A percentile compares a stretch with the other conserved stretches of the same genome.
Evolutionary conservation across 2,113 vertebrate species (phyloP).

Genomic region (Bombycilla garrulus): DNA sequence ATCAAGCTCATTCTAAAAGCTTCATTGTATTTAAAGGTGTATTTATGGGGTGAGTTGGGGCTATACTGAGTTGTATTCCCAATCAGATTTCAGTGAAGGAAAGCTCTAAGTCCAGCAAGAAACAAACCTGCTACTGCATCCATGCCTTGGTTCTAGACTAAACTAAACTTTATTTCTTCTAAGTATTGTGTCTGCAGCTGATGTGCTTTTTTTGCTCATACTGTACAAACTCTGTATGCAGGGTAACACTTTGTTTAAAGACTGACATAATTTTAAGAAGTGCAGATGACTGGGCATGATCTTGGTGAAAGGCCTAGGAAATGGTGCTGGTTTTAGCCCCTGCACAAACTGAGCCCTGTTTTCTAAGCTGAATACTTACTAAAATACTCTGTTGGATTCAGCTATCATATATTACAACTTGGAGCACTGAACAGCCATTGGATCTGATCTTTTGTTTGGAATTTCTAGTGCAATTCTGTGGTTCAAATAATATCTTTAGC

Average conservation of each 20-base stretch:
- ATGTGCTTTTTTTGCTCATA: not conserved
- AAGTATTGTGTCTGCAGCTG: not conserved
- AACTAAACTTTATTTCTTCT: not conserved
- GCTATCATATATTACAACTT: not conserved
- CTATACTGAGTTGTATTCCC: not conserved
- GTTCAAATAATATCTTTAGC: not conserved
- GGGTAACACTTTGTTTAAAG: not conserved
- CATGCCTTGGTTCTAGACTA: not conserved
- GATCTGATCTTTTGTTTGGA: not conserved
- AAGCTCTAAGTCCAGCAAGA: not conserved
- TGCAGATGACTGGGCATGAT: not conserved
- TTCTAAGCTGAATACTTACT: not conserved
- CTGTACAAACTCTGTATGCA: not conserved
- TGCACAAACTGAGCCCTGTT: not conserved
- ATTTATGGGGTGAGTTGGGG: not conserved
- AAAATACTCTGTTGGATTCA: not conserved
- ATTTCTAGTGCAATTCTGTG: not conserved
- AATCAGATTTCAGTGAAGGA: not conserved
- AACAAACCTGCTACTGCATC: not conserved
- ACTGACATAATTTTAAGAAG: not conserved
- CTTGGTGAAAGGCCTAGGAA: not conserved
- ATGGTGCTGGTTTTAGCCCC: not conserved
- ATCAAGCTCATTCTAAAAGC: not conserved
- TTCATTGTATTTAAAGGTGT: not conserved
- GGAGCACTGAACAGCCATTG: not conserved